Conservation (phyloP, 2,888 invertebrate species). For the Oligia fasciuncula region DNA sequence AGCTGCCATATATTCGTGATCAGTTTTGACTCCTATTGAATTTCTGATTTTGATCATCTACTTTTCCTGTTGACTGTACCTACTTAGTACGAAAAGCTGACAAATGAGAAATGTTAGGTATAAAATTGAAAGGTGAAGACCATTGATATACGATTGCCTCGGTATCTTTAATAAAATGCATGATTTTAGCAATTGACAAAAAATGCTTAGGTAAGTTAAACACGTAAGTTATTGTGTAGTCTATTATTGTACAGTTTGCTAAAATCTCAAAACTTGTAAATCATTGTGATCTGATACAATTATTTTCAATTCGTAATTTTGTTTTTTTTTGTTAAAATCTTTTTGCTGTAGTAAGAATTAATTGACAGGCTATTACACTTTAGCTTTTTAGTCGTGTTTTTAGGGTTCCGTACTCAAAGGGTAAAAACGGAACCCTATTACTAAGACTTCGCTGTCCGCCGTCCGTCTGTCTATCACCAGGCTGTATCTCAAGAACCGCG, state of each 20-base stretch:
- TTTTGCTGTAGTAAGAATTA: not conserved
- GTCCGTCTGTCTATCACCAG: no score
- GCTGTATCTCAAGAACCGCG: no score
- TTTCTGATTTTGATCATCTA: no score
- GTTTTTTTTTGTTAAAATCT: slow-evolving; percentile 7
- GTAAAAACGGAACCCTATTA: no score
- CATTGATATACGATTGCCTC: slow-evolving; percentile 4
- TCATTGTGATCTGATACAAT: slow-evolving; percentile 6
- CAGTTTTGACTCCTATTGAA: no score
- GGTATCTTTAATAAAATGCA: not conserved
- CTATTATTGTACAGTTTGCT: not conserved
- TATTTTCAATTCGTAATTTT: not conserved
- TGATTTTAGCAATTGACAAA: not conserved
- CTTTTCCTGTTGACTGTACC: no score
- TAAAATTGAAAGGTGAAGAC: not conserved
- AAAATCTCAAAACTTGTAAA: slow-evolving; percentile 6
- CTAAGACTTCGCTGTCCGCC: no score
- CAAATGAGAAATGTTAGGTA: not conserved
- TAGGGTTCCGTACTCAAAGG: not conserved
- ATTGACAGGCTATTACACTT: slow-evolving; percentile 12
- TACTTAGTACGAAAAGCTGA: not conserved
- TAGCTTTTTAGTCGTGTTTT: slow-evolving; percentile 6
- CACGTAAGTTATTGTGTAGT: slow-evolving; percentile 6
- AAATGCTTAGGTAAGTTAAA: not conserved
- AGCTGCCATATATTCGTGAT: no score